Evolutionary conservation across 2,113 vertebrate genomes (phyloP).

Genomic region (Mesitornis unicolor): DNA sequence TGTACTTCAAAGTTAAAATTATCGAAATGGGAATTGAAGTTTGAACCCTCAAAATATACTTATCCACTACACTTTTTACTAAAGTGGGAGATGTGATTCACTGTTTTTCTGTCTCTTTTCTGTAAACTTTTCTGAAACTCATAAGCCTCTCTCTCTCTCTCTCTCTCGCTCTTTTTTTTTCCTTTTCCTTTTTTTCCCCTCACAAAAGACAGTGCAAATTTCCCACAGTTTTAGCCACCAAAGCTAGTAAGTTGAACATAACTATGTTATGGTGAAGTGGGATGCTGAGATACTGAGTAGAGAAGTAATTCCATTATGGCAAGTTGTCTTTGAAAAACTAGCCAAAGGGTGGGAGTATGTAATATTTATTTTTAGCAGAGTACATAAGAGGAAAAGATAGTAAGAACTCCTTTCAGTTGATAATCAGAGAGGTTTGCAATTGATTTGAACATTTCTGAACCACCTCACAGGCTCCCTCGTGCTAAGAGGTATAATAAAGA

Average conservation of each 20-base stretch:
- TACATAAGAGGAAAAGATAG: neutral
- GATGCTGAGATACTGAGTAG: neutral
- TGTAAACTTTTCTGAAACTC: neutral
- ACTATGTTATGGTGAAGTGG: neutral
- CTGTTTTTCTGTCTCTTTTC: neutral
- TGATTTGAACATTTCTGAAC: neutral
- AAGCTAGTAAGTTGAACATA: neutral
- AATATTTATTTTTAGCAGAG: neutral
- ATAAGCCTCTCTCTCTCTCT: neutral
- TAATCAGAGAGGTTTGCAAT: neutral
- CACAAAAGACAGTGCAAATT: neutral
- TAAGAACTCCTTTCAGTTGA: neutral
- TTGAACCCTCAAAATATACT: neutral
- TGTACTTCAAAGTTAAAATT: neutral
- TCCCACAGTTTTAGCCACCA: neutral
- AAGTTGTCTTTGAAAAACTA: neutral
- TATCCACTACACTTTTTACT: neutral
- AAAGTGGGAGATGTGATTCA: neutral
- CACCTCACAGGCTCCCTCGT: neutral
- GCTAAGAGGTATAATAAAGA: neutral
- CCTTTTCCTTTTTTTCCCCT: fast-evolving
- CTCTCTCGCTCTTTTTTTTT: neutral
- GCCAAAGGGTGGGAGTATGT: neutral
- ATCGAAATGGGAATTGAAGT: neutral
- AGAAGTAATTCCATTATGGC: neutral